These are phyloP conservation scores for Puffinus mauretanicus DNA, from an alignment of 2,113 vertebrate genomes.

Conservation along the genomic window DNA sequence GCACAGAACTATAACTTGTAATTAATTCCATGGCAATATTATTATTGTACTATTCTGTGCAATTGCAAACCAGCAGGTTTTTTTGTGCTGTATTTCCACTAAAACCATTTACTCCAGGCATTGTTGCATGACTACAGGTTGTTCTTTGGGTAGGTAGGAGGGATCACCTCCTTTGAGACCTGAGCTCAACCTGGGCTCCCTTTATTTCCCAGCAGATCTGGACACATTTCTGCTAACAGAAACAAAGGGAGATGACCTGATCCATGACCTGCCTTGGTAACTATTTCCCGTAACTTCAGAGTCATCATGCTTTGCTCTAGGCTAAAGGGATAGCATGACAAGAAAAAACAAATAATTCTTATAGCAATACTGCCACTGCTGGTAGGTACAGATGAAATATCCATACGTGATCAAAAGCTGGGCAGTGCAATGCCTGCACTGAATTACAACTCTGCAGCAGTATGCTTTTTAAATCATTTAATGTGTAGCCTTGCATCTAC, in stretches of 20 bases:
- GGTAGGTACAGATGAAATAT: not conserved
- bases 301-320: not conserved
- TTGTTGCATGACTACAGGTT: not conserved
- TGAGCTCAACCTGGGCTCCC: not conserved
- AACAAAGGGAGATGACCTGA: not conserved
- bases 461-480: not conserved
- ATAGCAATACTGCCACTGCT: not conserved
- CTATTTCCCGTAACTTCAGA: not conserved
- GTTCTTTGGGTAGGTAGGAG: not conserved
- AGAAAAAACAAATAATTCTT: not conserved
- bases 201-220: not conserved
- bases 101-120: not conserved
- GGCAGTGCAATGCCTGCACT: not conserved
- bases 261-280: not conserved
- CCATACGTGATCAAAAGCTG: not conserved
- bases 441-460: not conserved
- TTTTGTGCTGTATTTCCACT: not conserved
- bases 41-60: not conserved
- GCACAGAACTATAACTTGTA: not conserved
- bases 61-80: not conserved
- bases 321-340: not conserved
- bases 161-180: not conserved
- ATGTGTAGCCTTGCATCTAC: not conserved
- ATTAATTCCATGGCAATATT: not conserved
- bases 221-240: not conserved